Percentiles rank a stretch among this genome's conserved stretches.
phyloP scores from a whole-genome alignment of 2,888 invertebrate genomes.

The Stenichneumon culpator region DNA sequence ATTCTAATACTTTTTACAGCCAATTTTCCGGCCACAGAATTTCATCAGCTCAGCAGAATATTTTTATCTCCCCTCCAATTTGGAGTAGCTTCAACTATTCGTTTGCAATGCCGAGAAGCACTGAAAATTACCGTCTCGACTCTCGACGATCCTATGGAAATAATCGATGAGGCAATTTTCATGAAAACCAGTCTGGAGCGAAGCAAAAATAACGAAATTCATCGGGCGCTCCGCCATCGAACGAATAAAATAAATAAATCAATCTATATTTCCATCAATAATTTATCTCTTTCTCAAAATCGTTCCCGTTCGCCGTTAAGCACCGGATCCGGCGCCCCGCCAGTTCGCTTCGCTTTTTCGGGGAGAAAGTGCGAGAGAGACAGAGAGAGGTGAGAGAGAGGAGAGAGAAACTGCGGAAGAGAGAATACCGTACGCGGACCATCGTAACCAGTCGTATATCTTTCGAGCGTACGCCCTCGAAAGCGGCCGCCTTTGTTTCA shows the following conservation, averaged over 20 bases:
- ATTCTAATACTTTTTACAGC: no score
- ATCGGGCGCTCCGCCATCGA: not conserved
- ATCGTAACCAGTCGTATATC: constrained; percentile 83
- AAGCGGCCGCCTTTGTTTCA: constrained; percentile 85
- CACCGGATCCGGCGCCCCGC: constrained; percentile 9
- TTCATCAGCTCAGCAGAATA: no score
- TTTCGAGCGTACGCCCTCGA: constrained; percentile 83
- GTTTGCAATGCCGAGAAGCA: no score
- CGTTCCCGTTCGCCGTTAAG: constrained; percentile 2
- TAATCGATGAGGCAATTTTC: no score
- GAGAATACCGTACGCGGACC: constrained; percentile 71
- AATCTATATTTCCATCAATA: not conserved
- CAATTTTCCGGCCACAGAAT: no score
- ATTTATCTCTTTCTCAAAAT: not conserved
- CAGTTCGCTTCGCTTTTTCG: constrained; percentile 24
- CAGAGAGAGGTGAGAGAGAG: constrained; percentile 38
- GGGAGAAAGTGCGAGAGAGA: constrained; percentile 43
- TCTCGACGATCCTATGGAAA: no score
- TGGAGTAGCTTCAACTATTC: no score
- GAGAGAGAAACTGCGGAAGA: constrained; percentile 47
- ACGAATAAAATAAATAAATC: not conserved
- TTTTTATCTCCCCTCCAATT: no score
- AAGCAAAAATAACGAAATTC: no score
- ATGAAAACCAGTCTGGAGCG: no score
- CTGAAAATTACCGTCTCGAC: no score